Conservation (phyloP, 2,888 invertebrate genomes). For the Noctuana brunneofusca region DNA sequence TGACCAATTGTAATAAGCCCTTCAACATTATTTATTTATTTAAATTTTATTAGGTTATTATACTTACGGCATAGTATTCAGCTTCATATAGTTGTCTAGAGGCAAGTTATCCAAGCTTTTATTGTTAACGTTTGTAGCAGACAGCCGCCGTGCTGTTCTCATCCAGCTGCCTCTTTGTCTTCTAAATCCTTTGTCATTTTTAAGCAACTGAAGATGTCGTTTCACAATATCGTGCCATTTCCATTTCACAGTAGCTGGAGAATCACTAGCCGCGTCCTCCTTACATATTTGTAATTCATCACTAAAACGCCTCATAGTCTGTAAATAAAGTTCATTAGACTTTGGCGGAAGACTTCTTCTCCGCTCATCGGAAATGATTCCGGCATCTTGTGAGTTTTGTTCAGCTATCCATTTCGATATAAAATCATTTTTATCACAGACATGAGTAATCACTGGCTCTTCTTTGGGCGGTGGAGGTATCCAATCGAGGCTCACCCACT, state of each 20-base stretch:
- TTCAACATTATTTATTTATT: slow-evolving; percentile 15
- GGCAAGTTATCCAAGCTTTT: slow-evolving; percentile 63
- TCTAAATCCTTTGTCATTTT: slow-evolving; percentile 75
- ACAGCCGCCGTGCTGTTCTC: slow-evolving; percentile 72
- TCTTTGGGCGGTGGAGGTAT: slow-evolving; percentile 78
- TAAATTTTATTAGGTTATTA: slow-evolving; percentile 8
- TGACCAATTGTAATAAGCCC: slow-evolving; percentile 18
- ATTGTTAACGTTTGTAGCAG: slow-evolving; percentile 63
- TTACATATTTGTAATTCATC: slow-evolving; percentile 79
- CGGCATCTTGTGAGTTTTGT: slow-evolving; percentile 73
- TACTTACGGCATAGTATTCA: slow-evolving; percentile 79
- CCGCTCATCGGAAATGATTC: slow-evolving; percentile 73
- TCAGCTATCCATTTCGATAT: slow-evolving; percentile 81
- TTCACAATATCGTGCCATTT: slow-evolving; percentile 81
- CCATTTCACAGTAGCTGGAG: slow-evolving; percentile 77
- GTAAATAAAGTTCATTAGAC: slow-evolving; percentile 77
- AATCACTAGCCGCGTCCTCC: slow-evolving; percentile 79
- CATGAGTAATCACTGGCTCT: slow-evolving; percentile 77
- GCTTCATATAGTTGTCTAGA: slow-evolving; percentile 72
- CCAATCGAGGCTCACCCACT: slow-evolving; percentile 82
- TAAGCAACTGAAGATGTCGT: slow-evolving; percentile 74
- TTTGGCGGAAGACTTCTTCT: slow-evolving; percentile 78
- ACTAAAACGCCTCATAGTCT: slow-evolving; percentile 78
- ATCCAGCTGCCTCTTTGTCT: slow-evolving; percentile 78
- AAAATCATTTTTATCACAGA: slow-evolving; percentile 82